These are phyloP conservation scores for Oplegnathus fasciatus DNA, from an alignment of 2,113 vertebrate species.

Conservation along the genomic window DNA sequence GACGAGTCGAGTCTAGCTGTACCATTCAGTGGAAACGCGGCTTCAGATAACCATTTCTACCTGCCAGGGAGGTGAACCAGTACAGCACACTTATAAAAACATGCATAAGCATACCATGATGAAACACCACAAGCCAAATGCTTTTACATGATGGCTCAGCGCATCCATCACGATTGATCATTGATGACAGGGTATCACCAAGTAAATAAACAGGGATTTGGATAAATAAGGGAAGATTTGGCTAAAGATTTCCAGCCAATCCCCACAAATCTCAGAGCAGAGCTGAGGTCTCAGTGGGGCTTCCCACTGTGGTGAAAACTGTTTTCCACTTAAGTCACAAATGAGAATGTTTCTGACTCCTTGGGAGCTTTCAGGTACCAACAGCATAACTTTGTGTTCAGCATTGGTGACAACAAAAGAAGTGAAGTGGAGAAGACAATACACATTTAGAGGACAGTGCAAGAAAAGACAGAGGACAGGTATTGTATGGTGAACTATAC, in stretches of 20 bases:
- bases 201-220: neutral
- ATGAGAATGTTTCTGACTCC: neutral
- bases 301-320: neutral
- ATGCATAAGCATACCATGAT: neutral
- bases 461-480: neutral
- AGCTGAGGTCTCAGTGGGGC: neutral
- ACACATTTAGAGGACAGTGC: neutral
- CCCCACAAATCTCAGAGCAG: neutral
- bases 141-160: neutral
- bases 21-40: too few relatives aligned
- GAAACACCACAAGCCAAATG: neutral
- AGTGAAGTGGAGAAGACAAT: neutral
- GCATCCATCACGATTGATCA: neutral
- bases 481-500: neutral
- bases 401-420: neutral
- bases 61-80: neutral
- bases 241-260: neutral
- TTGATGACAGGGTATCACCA: neutral
- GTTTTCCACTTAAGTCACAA: neutral
- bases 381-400: neutral
- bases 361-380: neutral
- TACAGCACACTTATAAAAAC: neutral
- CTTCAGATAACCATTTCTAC: too few relatives aligned
- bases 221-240: neutral
- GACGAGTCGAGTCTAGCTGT: too few relatives aligned